Conservation (phyloP, 1,140 invertebrate genomes). For the Xylocopa sonorina region DNA sequence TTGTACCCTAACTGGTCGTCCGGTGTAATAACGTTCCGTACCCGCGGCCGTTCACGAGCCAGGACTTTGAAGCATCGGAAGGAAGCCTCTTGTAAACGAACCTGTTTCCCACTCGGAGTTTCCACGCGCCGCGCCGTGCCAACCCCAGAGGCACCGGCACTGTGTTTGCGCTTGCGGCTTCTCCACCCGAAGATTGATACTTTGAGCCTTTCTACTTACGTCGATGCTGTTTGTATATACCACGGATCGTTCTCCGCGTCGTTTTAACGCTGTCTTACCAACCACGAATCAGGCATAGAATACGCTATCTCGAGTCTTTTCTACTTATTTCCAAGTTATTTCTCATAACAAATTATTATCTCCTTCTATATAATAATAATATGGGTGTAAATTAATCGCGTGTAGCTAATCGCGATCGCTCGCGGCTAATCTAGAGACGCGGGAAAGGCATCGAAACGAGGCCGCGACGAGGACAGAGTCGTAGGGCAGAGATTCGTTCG, state of each 20-base stretch:
- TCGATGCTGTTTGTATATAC: not conserved
- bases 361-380: too few relatives aligned
- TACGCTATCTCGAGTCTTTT: not conserved
- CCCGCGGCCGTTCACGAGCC: not conserved
- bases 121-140: conserved; percentile 6
- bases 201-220: not conserved
- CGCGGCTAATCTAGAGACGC: not conserved
- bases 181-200: not conserved
- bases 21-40: conserved; percentile 52
- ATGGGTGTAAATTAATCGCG: too few relatives aligned
- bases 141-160: not conserved
- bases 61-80: conserved; percentile 13
- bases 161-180: conserved; percentile 22
- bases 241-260: not conserved
- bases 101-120: conserved; percentile 1
- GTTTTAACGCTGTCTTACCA: not conserved
- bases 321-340: too few relatives aligned
- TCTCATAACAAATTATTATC: too few relatives aligned
- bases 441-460: conserved; percentile 57
- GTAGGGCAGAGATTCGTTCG: conserved; percentile 50
- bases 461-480: conserved; percentile 20
- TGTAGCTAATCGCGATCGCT: not conserved
- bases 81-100: conserved; percentile 7
- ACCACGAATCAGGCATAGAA: not conserved
- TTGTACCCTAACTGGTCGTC: conserved; percentile 53